Percentiles rank a stretch among this genome's conserved stretches.
Conservation (phyloP, 2,888 invertebrate genomes). For the Helicoverpa assulta region DNA sequence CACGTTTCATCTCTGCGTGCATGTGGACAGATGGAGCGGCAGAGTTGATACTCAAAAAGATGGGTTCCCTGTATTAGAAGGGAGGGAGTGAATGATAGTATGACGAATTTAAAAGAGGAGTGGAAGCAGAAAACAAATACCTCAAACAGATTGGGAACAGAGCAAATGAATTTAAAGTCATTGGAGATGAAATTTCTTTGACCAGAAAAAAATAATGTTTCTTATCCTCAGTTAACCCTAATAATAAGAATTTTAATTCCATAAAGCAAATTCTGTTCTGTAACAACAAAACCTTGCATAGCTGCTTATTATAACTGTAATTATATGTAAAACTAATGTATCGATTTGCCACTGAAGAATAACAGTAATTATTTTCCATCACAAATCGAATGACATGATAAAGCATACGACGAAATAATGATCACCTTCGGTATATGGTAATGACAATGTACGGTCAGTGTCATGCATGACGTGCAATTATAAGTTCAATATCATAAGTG, state of each 20-base stretch:
- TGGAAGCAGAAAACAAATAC: no score
- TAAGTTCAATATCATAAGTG: constrained; percentile 58
- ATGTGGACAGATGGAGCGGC: no score
- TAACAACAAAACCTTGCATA: constrained; percentile 20
- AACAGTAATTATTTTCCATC: constrained; percentile 22
- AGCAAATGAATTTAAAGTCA: no score
- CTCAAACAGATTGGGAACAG: no score
- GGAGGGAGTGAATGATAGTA: no score
- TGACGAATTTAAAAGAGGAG: no score
- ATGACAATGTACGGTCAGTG: constrained; percentile 52
- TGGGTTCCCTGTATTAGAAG: no score
- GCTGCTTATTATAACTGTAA: constrained; percentile 21
- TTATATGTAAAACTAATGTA: constrained; percentile 27
- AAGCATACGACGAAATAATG: constrained; percentile 42
- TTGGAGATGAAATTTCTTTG: no score
- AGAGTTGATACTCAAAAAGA: no score
- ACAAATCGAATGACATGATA: constrained; percentile 25
- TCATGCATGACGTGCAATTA: constrained; percentile 54
- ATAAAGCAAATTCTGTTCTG: not conserved
- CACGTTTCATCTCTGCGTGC: no score
- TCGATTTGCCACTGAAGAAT: constrained; percentile 36
- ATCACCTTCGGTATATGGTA: constrained; percentile 39
- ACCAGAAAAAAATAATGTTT: no score
- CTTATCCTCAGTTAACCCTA: no score
- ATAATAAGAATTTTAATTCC: not conserved